These are phyloP conservation scores for Hippocampus comes DNA, from an alignment of 2,113 vertebrate species.

Conservation along the genomic window DNA sequence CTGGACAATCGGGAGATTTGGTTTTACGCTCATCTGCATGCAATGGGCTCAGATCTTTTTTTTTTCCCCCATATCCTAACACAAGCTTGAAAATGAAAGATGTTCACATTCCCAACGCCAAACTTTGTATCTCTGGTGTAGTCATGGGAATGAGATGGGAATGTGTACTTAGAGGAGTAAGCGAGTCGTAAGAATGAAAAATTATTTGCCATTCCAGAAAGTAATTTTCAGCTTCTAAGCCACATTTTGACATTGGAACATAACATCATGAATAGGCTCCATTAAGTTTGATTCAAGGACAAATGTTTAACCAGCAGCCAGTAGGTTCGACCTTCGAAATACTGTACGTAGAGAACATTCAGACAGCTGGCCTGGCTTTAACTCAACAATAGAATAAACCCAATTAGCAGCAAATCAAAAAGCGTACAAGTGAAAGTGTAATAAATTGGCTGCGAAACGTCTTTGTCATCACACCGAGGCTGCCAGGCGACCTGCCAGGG, in stretches of 20 bases:
- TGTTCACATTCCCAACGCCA: too few species aligned
- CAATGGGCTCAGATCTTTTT: too few species aligned
- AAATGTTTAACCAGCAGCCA: neutral
- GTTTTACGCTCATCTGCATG: constrained; percentile 8
- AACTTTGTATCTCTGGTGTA: neutral
- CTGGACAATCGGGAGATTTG: constrained; percentile 6
- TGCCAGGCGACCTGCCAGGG: constrained; percentile 8
- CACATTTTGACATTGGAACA: neutral
- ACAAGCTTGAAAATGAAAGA: too few species aligned
- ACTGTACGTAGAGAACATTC: neutral
- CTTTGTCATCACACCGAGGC: neutral
- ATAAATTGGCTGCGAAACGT: constrained; percentile 2
- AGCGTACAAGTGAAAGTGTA: constrained; percentile 1
- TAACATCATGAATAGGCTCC: neutral
- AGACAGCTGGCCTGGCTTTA: neutral
- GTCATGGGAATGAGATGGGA: neutral
- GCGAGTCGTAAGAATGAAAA: constrained; percentile 74
- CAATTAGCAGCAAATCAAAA: constrained; percentile 7
- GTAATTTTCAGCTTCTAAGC: constrained; percentile 43
- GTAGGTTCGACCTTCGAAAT: neutral
- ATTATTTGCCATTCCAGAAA: constrained; percentile 65
- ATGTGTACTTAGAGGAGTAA: constrained; percentile 44
- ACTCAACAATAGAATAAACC: constrained; percentile 3
- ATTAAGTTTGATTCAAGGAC: neutral
- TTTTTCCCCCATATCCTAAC: too few species aligned